Conservation (phyloP, 2,113 vertebrate species). For the Cariama cristata region DNA sequence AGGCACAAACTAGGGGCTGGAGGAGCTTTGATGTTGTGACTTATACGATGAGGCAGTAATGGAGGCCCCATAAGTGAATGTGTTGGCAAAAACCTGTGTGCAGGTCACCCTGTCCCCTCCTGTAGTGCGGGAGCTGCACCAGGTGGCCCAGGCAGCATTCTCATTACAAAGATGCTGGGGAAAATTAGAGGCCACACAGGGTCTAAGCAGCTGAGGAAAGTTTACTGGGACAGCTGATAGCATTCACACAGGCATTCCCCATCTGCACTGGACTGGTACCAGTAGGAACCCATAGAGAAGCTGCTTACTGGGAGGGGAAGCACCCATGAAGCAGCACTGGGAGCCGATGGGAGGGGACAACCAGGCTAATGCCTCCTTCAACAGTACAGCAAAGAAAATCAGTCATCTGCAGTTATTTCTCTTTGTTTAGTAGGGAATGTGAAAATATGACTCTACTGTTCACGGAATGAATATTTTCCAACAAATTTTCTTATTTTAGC, state of each 20-base stretch:
- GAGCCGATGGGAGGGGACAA: rapidly evolving
- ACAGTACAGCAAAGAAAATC: not conserved
- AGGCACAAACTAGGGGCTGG: not conserved
- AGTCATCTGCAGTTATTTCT: not conserved
- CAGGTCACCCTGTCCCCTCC: not conserved
- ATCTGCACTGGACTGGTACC: not conserved
- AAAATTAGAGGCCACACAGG: not conserved
- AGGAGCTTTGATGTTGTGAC: not conserved
- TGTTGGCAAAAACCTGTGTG: not conserved
- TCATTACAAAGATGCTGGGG: not conserved
- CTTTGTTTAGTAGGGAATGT: not conserved
- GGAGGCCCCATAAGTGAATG: not conserved
- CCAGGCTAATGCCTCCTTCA: not conserved
- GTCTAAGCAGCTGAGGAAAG: not conserved
- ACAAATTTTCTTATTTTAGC: not conserved
- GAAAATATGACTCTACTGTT: not conserved
- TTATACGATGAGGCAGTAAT: not conserved
- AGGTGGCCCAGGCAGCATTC: not conserved
- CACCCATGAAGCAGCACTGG: not conserved
- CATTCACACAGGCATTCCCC: not conserved
- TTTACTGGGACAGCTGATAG: not conserved
- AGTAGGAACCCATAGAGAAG: not conserved
- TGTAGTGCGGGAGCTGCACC: not conserved
- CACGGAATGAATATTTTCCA: not conserved
- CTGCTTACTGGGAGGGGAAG: rapidly evolving